A percentile compares a stretch with the other conserved stretches of the same genome.
phyloP scores from a whole-genome alignment of 2,113 vertebrate species.

The Chauna torquata region DNA sequence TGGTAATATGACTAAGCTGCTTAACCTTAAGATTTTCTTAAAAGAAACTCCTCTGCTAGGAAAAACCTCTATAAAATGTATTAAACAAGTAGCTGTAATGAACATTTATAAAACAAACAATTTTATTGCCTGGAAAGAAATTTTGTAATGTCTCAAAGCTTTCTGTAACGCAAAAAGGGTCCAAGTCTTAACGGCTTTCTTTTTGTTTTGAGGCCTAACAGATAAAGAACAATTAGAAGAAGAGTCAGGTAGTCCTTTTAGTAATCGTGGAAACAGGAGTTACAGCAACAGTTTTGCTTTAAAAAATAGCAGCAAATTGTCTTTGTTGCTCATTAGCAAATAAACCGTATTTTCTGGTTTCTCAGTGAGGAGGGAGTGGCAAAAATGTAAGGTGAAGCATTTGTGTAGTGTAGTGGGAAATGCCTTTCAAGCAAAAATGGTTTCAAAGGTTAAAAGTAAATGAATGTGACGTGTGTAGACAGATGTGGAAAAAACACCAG shows the following conservation, averaged over 20 bases:
- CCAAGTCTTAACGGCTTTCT: neutral
- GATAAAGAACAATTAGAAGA: neutral
- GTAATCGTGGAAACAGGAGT: neutral
- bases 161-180: neutral
- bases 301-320: neutral
- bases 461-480: accelerated
- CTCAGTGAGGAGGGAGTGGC: neutral
- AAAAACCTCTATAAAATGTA: neutral
- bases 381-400: neutral
- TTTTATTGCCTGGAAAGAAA: neutral
- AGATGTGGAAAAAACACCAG: neutral
- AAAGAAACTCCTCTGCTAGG: neutral
- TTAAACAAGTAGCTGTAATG: neutral
- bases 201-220: neutral
- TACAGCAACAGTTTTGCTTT: neutral
- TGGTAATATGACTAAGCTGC: neutral
- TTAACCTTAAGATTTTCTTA: neutral
- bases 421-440: neutral
- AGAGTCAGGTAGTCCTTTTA: neutral
- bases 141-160: neutral
- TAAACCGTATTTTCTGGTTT: neutral
- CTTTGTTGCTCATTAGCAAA: neutral
- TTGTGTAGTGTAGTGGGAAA: neutral
- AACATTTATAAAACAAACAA: neutral
- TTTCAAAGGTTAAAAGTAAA: neutral